A percentile compares a stretch with the other conserved stretches of the same genome.
Evolutionary conservation across 1,140 invertebrate species (phyloP).

Genomic region (Plectus sambesii): DNA sequence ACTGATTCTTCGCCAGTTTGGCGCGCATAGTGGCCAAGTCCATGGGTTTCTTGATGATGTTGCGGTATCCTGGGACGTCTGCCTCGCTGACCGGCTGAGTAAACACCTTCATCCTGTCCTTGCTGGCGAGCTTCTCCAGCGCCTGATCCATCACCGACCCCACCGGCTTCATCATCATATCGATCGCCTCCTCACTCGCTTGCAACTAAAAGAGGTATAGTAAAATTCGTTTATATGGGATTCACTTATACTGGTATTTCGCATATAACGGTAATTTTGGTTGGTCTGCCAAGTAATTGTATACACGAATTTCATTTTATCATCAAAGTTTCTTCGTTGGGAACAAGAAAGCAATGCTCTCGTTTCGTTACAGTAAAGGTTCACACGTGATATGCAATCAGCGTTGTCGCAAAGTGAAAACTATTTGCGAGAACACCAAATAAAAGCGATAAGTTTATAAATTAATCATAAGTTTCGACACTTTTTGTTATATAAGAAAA

Average conservation of each 20-base stretch:
- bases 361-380: too few species aligned
- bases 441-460: too few species aligned
- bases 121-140: conserved; percentile 24
- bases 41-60: conserved; percentile 24
- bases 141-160: conserved; percentile 13
- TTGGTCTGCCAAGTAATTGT: too few species aligned
- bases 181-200: too few species aligned
- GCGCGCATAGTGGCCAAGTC: conserved; percentile 20
- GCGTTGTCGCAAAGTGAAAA: too few species aligned
- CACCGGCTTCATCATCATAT: conserved; percentile 19
- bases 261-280: conserved; percentile 22
- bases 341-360: conserved; percentile 12
- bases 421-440: too few species aligned
- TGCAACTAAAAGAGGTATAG: too few species aligned
- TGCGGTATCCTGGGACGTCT: conserved; percentile 25
- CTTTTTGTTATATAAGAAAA: too few species aligned
- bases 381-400: too few species aligned
- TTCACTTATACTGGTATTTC: too few species aligned
- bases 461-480: too few species aligned
- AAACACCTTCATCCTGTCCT: conserved; percentile 29
- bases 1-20: conserved; percentile 17
- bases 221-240: too few species aligned
- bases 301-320: conserved; percentile 2
- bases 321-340: conserved; percentile 8
- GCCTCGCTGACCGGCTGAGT: conserved; percentile 23